Conservation (phyloP, 1,140 invertebrate species). For the Drosophila erecta region DNA sequence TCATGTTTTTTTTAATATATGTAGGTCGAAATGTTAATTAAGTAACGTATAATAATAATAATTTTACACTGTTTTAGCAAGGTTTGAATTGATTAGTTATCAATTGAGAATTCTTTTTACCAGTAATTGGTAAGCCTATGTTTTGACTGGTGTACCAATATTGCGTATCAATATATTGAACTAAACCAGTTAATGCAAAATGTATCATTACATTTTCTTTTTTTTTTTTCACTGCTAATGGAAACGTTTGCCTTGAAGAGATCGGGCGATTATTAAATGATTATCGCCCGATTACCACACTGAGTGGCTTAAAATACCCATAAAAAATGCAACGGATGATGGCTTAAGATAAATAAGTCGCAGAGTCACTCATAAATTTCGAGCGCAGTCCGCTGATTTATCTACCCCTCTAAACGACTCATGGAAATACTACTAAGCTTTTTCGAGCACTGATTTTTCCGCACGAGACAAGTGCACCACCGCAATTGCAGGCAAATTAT, state of each 20-base stretch:
- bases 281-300: constrained; percentile 24
- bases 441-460: constrained; percentile 15
- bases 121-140: background rate
- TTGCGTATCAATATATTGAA: background rate
- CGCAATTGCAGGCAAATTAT: constrained; percentile 26
- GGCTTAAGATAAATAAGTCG: constrained; percentile 9
- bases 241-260: constrained; percentile 5
- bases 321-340: constrained; percentile 1
- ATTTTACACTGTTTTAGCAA: too few species aligned
- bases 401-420: constrained; percentile 3
- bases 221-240: constrained; percentile 9
- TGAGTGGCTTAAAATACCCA: constrained; percentile 3
- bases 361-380: constrained; percentile 23
- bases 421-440: constrained; percentile 1
- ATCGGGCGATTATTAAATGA: constrained; percentile 14
- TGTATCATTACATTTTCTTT: background rate
- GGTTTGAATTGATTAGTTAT: too few species aligned
- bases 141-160: background rate
- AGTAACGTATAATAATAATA: too few species aligned
- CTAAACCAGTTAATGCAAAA: background rate
- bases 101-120: too few species aligned
- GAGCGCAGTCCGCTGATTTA: constrained; percentile 23
- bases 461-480: constrained; percentile 32
- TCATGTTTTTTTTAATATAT: too few species aligned
- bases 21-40: too few species aligned